Evolutionary conservation across 1,140 invertebrate species (phyloP).

Genomic region (Nymphalis io): DNA sequence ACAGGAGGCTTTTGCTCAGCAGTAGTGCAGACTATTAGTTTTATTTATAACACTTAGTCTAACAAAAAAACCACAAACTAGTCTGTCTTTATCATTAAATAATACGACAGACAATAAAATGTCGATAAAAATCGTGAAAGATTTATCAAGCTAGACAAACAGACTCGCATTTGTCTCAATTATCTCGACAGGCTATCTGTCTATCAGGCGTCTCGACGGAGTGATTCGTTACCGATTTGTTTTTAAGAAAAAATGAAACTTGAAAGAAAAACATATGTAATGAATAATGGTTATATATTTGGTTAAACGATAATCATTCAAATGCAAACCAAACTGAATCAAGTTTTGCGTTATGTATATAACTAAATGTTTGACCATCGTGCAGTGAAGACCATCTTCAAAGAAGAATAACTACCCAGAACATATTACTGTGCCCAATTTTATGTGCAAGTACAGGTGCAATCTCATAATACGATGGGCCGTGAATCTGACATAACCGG

Average conservation of each 20-base stretch:
- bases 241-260: conserved; percentile 47
- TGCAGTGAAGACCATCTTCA: too few species aligned
- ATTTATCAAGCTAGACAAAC: conserved; percentile 61
- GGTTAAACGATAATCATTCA: background rate
- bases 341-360: too few species aligned
- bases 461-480: too few species aligned
- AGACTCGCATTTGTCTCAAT: conserved; percentile 73
- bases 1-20: too few species aligned
- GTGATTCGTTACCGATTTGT: conserved; percentile 67
- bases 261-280: conserved; percentile 17
- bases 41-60: too few species aligned
- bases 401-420: too few species aligned
- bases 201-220: conserved; percentile 66
- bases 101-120: conserved; percentile 35
- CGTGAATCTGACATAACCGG: too few species aligned
- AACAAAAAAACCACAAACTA: background rate
- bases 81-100: background rate
- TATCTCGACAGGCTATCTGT: conserved; percentile 74
- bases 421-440: too few species aligned
- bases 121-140: conserved; percentile 53
- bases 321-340: too few species aligned
- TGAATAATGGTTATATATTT: background rate
- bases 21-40: too few species aligned
- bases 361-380: too few species aligned
- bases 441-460: too few species aligned